Evolutionary conservation across 2,797 vertebrate species (phyloP), one percentile per base, ranked within the genome.

Genomic region (Lepilemur ruficaudatus): DNA sequence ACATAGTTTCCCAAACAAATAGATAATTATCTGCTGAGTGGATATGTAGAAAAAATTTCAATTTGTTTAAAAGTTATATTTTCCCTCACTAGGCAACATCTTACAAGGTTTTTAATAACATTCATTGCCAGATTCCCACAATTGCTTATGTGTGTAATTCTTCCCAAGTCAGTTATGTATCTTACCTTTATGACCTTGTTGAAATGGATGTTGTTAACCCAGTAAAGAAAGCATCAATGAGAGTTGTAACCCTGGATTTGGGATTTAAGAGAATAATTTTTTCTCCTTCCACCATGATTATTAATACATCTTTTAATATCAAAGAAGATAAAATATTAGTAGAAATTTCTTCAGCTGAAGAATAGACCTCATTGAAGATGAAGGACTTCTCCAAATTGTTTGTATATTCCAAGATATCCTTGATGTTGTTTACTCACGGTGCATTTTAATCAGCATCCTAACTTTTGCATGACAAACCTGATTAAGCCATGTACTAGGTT

Each of bases 151-250:
- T 65, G 75, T 81, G 25, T 88, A 92, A 92, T 10, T 70, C 10
- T 84, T 65, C 35, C 46, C 43, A 95, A 88, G 41, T 92, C 30
- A 94, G 46, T 92, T 73, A 61, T 46, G 13, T 63, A 32, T 83
- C 25, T 50, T 69, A 81, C 57, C 72, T 90, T 93, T 90, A 89
- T 88, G 23, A 90, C 25, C 35, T 90, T 67, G 5, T 57, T 93
- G 57, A 93, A 95, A 89, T 76, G 17, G 20, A 80, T 70, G 93
- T 96, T 90, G n/a, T 65, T 59, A 89, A 81, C 30, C 46, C 28
- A 87, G 28, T 4, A 93, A 89, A 46, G 59, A 73, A 59, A 89
- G 55, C 17, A 76, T 65, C 35, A 89, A 7, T 67, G 72, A 82
- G 35, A 83, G 20, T 65, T 76, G 22, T 80, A 23, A 25, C 9